phyloP scores from a whole-genome alignment of 2,888 invertebrate genomes.

The Cloeon dipterum region DNA sequence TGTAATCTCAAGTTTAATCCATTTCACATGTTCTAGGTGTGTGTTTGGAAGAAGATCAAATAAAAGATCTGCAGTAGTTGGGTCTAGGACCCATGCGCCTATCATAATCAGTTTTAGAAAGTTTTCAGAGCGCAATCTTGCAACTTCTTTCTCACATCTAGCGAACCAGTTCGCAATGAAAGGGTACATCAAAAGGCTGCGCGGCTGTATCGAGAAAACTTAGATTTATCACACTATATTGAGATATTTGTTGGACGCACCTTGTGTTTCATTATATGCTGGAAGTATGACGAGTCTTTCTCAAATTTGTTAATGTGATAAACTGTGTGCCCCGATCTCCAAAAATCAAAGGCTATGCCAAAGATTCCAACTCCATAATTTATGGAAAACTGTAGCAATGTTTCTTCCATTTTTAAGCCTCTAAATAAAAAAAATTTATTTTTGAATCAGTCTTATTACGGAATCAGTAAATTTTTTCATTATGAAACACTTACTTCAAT shows the following conservation, averaged over 20 bases:
- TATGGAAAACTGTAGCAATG: too few relatives aligned
- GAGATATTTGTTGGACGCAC: too few relatives aligned
- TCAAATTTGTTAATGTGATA: background rate
- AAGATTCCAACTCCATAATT: too few relatives aligned
- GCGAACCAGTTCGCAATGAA: slow-evolving; percentile 1
- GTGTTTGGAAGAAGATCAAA: background rate
- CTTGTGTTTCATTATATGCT: slow-evolving; percentile 1
- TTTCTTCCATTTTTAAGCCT: too few relatives aligned
- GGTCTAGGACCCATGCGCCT: background rate
- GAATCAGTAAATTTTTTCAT: too few relatives aligned
- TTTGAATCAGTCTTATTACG: too few relatives aligned
- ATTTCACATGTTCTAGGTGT: background rate
- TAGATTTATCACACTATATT: too few relatives aligned
- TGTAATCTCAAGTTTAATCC: background rate
- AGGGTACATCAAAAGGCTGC: background rate
- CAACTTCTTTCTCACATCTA: background rate
- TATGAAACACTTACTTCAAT: too few relatives aligned
- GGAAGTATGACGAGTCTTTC: background rate
- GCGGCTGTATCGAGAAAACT: background rate
- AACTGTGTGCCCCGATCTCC: slow-evolving; percentile 1
- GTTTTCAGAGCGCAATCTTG: background rate
- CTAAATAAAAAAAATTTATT: too few relatives aligned
- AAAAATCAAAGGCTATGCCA: too few relatives aligned
- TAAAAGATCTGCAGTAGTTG: background rate
- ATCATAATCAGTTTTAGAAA: background rate